Conservation (phyloP, 2,113 vertebrate species). For the Potamarius usumacintae region DNA sequence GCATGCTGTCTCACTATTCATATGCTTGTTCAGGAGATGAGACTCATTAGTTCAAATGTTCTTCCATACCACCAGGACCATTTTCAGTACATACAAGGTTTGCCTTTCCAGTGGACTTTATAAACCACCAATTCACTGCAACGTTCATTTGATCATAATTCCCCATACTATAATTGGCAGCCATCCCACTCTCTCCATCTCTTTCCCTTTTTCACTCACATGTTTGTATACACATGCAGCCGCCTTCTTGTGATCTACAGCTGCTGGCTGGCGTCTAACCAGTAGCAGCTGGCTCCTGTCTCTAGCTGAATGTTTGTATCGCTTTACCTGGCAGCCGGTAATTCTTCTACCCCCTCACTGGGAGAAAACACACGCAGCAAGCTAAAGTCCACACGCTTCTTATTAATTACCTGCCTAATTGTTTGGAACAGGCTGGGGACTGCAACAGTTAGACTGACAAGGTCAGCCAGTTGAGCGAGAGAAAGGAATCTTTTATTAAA, state of each 20-base stretch:
- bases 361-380: slow-evolving; percentile 65
- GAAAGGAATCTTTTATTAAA: background rate
- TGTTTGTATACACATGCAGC: slow-evolving; percentile 2
- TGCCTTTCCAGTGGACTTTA: background rate
- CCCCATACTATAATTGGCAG: slow-evolving; percentile 11
- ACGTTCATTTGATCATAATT: background rate
- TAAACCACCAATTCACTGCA: background rate
- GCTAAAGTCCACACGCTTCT: slow-evolving; percentile 59
- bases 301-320: slow-evolving; percentile 69
- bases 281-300: slow-evolving; percentile 64
- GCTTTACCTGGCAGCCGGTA: slow-evolving; percentile 67
- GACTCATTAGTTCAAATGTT: slow-evolving; percentile 2
- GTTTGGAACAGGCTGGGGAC: slow-evolving; percentile 23
- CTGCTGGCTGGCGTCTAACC: slow-evolving; percentile 55
- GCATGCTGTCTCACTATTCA: background rate
- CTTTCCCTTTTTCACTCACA: background rate
- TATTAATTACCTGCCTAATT: slow-evolving; percentile 65
- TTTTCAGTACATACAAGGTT: background rate
- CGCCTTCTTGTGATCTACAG: slow-evolving; percentile 18
- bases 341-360: slow-evolving; percentile 64
- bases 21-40: background rate
- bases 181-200: background rate
- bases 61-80: background rate
- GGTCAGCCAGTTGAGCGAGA: background rate
- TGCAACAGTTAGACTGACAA: slow-evolving; percentile 27